These are phyloP conservation scores for Mesocentrotus franciscanus DNA, from an alignment of 53 echinoderm and acorn worm genomes.

Conservation along the genomic window DNA sequence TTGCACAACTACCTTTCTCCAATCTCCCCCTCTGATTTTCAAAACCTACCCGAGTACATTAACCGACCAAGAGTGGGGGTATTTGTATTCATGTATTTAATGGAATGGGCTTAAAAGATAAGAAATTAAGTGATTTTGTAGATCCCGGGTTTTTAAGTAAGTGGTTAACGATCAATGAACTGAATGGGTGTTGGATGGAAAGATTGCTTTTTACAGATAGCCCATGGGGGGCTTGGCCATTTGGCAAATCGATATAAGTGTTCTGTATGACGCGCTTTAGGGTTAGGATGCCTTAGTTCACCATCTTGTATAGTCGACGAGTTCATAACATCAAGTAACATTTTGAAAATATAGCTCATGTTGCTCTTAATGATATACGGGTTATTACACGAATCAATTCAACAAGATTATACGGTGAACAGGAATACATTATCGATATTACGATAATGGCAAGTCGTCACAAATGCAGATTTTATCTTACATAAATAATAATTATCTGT, in stretches of 20 bases:
- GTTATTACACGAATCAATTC: neutral
- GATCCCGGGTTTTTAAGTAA: slow-evolving; percentile 66
- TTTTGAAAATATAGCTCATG: neutral
- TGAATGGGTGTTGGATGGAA: slow-evolving; percentile 61
- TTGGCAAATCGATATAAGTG: slow-evolving; percentile 64
- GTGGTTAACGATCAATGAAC: slow-evolving; percentile 60
- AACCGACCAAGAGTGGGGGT: slow-evolving; percentile 36
- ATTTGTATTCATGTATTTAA: slow-evolving; percentile 69
- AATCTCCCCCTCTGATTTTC: slow-evolving; percentile 35
- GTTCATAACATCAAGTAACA: neutral
- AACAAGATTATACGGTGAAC: neutral
- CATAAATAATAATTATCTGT: too few species aligned
- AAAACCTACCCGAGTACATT: slow-evolving; percentile 38
- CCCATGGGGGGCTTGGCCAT: slow-evolving; percentile 58
- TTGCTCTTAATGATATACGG: neutral
- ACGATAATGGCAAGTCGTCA: neutral
- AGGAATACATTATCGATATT: neutral
- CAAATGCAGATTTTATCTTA: neutral
- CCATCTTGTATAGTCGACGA: neutral
- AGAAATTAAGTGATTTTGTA: slow-evolving; percentile 69
- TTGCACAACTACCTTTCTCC: slow-evolving; percentile 43
- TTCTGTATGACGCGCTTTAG: slow-evolving; percentile 54
- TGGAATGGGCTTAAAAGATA: slow-evolving; percentile 69
- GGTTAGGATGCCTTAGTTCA: slow-evolving; percentile 20
- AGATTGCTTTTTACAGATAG: slow-evolving; percentile 59